phyloP scores from a whole-genome alignment of 2,797 vertebrate genomes.

The Brachyrhaphis roseni region DNA sequence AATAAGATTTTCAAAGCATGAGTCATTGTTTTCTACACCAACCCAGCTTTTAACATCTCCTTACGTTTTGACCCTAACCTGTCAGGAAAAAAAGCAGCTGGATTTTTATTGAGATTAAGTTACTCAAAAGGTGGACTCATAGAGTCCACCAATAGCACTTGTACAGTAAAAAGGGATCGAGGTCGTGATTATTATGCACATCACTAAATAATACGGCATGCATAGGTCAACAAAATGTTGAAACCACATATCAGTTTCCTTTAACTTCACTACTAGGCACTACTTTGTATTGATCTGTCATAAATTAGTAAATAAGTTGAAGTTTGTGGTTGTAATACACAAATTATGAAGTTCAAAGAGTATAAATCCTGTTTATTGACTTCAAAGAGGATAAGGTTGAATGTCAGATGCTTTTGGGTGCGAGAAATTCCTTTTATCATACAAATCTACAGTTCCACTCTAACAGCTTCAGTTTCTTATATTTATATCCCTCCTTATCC shows the following conservation, averaged over 20 bases:
- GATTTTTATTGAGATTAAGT: background rate
- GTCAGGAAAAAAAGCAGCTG: background rate
- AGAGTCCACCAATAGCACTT: too few species aligned
- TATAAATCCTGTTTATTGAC: background rate
- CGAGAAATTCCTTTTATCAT: background rate
- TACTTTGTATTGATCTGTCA: background rate
- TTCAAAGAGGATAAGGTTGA: background rate
- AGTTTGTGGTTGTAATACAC: background rate
- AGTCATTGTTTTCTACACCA: too few species aligned
- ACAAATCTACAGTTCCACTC: background rate
- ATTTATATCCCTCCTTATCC: background rate
- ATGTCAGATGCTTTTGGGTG: background rate
- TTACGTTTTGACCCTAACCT: too few species aligned
- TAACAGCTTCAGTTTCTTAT: background rate
- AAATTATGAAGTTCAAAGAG: background rate
- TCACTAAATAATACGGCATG: too few species aligned
- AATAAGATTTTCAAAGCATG: too few species aligned
- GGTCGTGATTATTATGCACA: too few species aligned
- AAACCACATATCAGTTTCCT: background rate
- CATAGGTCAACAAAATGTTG: background rate
- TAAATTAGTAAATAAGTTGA: background rate
- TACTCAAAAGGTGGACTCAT: background rate
- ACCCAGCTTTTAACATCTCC: too few species aligned
- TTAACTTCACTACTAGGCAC: too few species aligned
- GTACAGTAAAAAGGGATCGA: too few species aligned